Percentiles rank a stretch among this genome's conserved stretches.
These are phyloP conservation scores for Onthophagus taurus DNA, from an alignment of 1,140 invertebrate genomes.

Conservation along the genomic window DNA sequence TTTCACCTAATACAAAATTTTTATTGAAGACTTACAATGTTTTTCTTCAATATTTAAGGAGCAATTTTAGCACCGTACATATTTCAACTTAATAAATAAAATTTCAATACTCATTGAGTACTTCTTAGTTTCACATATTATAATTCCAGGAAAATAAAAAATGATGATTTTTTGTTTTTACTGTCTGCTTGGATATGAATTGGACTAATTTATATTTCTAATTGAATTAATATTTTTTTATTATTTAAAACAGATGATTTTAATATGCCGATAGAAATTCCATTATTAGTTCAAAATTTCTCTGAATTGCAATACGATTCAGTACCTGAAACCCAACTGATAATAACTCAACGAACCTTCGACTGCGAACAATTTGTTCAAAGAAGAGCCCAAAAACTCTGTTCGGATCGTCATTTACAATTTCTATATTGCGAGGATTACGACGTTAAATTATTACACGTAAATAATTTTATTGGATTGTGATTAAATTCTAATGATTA, in stretches of 20 bases:
- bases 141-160: no score
- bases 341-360: conserved; percentile 35
- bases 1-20: no score
- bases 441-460: conserved; percentile 35
- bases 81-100: no score
- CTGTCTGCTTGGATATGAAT: neutral
- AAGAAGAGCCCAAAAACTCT: conserved; percentile 31
- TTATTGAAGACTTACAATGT: no score
- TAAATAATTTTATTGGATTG: no score
- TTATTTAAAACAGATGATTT: conserved; percentile 33
- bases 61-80: no score
- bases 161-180: no score
- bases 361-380: conserved; percentile 38
- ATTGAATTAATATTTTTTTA: no score
- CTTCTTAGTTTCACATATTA: no score
- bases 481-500: no score
- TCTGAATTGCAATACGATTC: conserved; percentile 34
- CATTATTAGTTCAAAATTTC: conserved; percentile 33
- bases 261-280: conserved; percentile 36
- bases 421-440: conserved; percentile 37
- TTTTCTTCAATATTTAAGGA: no score
- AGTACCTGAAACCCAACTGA: conserved; percentile 35
- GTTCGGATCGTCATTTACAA: conserved; percentile 30
- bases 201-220: conserved; percentile 3
- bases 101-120: neutral